These are phyloP conservation scores for Periophthalmodon schlosseri DNA, from an alignment of 2,113 vertebrate species.

Conservation along the genomic window DNA sequence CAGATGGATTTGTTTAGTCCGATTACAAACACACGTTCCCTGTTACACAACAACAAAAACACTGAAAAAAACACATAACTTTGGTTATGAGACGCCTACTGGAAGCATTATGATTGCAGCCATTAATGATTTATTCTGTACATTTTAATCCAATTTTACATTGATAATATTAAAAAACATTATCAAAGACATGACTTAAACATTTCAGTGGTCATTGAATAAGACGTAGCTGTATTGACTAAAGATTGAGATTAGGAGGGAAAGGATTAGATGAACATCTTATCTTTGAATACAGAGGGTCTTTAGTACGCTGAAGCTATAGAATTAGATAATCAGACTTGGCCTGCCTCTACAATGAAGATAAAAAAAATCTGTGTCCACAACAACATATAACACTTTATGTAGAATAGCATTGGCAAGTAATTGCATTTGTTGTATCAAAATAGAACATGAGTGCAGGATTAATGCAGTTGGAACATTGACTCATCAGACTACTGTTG, in stretches of 20 bases:
- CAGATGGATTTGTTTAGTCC: constrained; percentile 8
- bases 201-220: constrained; percentile 25
- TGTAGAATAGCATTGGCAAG: not conserved
- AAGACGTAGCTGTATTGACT: constrained; percentile 28
- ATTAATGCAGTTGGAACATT: constrained; percentile 1
- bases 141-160: not conserved
- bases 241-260: constrained; percentile 57
- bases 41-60: constrained; percentile 31
- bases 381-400: not conserved
- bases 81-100: not conserved
- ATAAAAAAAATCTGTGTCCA: not conserved
- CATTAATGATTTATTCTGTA: not conserved
- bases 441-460: not conserved
- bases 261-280: constrained; percentile 62
- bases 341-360: constrained; percentile 8
- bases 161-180: not conserved
- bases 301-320: constrained; percentile 65
- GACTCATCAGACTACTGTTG: too few relatives aligned
- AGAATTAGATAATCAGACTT: constrained; percentile 53
- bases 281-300: constrained; percentile 49
- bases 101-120: not conserved
- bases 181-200: not conserved
- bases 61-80: constrained; percentile 29
- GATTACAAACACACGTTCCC: not conserved
- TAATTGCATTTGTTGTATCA: not conserved